Percentiles rank a stretch among this genome's conserved stretches.
Evolutionary conservation across 2,113 vertebrate genomes (phyloP).

Genomic region (Limanda limanda): DNA sequence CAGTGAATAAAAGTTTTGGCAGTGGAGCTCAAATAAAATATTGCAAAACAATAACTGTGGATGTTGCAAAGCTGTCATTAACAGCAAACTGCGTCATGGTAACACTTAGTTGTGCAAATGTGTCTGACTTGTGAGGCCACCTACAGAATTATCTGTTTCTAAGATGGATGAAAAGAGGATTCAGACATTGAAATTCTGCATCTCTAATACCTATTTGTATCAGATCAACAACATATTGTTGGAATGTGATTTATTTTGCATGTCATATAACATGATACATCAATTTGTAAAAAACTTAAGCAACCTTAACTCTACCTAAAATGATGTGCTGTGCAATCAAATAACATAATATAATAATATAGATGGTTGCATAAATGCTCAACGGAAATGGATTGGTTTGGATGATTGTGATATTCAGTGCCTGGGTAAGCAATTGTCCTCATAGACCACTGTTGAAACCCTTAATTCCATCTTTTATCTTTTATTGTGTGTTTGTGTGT

Average conservation of each 20-base stretch:
- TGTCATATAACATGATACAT: neutral
- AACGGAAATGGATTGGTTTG: too few relatives aligned
- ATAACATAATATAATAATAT: neutral
- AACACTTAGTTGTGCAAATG: too few relatives aligned
- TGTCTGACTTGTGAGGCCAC: too few relatives aligned
- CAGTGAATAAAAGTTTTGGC: too few relatives aligned
- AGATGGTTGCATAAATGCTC: neutral
- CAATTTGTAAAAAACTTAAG: neutral
- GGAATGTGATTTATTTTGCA: neutral
- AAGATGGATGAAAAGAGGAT: neutral
- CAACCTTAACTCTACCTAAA: neutral
- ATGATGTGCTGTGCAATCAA: neutral
- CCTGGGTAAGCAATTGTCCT: too few relatives aligned
- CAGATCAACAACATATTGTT: neutral
- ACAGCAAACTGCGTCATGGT: neutral
- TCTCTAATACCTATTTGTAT: neutral
- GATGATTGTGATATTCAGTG: too few relatives aligned
- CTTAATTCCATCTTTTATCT: too few relatives aligned
- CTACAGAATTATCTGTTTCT: neutral
- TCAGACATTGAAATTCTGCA: neutral
- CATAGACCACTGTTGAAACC: too few relatives aligned
- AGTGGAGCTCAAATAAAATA: too few relatives aligned
- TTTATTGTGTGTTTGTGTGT: slow-evolving; percentile 9
- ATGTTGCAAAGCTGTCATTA: neutral
- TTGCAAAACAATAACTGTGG: neutral